Evolutionary conservation across 1,140 invertebrate species (phyloP).

Genomic region (Chymomyza costata): DNA sequence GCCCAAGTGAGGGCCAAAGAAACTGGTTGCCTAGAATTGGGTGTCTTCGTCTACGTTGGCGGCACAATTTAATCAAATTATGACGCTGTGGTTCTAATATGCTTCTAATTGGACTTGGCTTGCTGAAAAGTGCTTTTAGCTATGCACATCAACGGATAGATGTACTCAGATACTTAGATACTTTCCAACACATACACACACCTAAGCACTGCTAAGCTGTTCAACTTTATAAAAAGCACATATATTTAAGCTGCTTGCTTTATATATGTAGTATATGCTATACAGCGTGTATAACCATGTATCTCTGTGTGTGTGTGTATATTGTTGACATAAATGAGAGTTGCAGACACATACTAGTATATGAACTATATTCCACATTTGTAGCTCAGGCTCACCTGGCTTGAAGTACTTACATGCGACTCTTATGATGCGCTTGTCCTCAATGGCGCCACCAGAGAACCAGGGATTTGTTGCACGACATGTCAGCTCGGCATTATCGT

Average conservation of each 20-base stretch:
- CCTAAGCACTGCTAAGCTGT: slow-evolving; percentile 12
- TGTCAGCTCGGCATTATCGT: slow-evolving; percentile 88
- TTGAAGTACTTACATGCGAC: slow-evolving; percentile 86
- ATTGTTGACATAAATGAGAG: slow-evolving; percentile 33
- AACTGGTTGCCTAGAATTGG: slow-evolving; percentile 1
- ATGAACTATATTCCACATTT: no score
- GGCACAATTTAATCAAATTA: slow-evolving; percentile 69
- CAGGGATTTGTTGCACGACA: slow-evolving; percentile 93
- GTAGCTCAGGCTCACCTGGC: slow-evolving; percentile 31
- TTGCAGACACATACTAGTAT: slow-evolving; percentile 18
- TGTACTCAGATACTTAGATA: no score
- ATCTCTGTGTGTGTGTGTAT: neutral
- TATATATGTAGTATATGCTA: no score
- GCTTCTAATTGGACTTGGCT: slow-evolving; percentile 63
- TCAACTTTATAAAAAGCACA: slow-evolving; percentile 22
- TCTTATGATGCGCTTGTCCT: slow-evolving; percentile 85
- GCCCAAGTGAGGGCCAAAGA: slow-evolving; percentile 4
- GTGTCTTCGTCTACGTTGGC: slow-evolving; percentile 18
- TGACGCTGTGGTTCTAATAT: slow-evolving; percentile 53
- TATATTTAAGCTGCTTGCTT: slow-evolving; percentile 32
- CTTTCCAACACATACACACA: neutral
- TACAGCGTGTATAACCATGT: neutral
- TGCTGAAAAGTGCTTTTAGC: slow-evolving; percentile 22
- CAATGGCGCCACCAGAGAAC: slow-evolving; percentile 86
- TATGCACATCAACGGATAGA: neutral